Evolutionary conservation across 2,888 invertebrate species (phyloP).

Genomic region (Acronicta aceris): DNA sequence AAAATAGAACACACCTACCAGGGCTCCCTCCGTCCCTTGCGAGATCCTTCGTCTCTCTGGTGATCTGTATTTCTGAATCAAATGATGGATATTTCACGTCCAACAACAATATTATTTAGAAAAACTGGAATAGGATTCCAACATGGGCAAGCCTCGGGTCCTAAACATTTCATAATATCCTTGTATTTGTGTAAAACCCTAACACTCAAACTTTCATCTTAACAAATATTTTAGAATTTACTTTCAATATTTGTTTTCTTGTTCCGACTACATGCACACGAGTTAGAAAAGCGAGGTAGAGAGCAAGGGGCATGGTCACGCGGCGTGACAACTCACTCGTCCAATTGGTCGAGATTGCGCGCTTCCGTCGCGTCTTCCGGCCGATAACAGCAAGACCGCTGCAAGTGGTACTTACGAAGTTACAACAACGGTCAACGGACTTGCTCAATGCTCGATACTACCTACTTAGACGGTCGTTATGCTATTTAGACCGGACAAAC

Average conservation of each 20-base stretch:
- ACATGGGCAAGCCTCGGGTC: not conserved
- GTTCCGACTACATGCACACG: conserved; percentile 49
- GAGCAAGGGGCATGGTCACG: conserved; percentile 79
- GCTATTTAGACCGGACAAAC: conserved; percentile 51
- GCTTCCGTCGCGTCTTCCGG: conserved; percentile 87
- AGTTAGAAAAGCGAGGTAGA: conserved; percentile 61
- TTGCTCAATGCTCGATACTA: conserved; percentile 62
- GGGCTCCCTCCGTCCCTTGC: conserved; percentile 7
- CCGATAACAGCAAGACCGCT: conserved; percentile 83
- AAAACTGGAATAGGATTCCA: not conserved
- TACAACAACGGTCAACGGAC: conserved; percentile 84
- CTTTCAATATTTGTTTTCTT: conserved; percentile 27
- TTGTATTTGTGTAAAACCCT: not conserved
- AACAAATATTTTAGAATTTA: conserved; percentile 14
- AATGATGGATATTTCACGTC: not conserved
- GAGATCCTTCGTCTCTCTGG: conserved; percentile 14
- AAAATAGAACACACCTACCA: conserved; percentile 31
- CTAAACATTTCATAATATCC: not conserved
- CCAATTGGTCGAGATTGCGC: conserved; percentile 89
- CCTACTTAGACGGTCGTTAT: conserved; percentile 54
- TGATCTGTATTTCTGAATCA: not conserved
- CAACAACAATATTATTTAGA: not conserved
- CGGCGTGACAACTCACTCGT: conserved; percentile 82
- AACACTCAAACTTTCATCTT: conserved; percentile 2
- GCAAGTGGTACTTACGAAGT: conserved; percentile 63